phyloP scores from a whole-genome alignment of 2,797 vertebrate genomes.

The Lepidocolaptes lacrymiger region DNA sequence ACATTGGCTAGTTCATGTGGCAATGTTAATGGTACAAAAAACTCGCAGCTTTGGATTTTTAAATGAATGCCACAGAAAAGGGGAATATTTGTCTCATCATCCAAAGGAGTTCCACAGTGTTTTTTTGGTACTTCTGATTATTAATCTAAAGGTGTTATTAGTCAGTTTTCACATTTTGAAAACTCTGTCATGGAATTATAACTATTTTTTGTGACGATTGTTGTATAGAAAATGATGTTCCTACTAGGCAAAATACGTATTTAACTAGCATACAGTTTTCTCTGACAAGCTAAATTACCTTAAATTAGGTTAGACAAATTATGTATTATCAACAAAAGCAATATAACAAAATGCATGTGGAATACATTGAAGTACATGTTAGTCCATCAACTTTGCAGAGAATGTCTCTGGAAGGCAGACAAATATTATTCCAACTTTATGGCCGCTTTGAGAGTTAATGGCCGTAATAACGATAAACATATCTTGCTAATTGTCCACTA shows the following conservation, averaged over 20 bases:
- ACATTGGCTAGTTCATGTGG: neutral
- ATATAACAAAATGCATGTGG: neutral
- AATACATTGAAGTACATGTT: neutral
- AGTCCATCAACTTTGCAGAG: neutral
- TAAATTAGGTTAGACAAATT: neutral
- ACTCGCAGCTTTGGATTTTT: neutral
- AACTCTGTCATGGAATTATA: neutral
- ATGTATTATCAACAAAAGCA: neutral
- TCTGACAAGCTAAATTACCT: neutral
- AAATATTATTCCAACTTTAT: slow-evolving; percentile 10
- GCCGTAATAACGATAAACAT: neutral
- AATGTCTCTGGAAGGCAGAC: neutral
- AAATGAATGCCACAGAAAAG: neutral
- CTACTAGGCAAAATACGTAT: neutral
- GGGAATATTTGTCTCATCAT: neutral
- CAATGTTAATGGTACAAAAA: neutral
- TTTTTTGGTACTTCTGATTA: neutral
- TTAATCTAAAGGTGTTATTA: neutral
- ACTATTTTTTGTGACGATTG: neutral
- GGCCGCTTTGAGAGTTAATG: neutral
- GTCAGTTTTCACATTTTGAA: neutral
- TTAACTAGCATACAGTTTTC: neutral
- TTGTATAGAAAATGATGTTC: neutral
- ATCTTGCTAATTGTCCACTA: neutral
- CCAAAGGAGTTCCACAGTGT: neutral